Evolutionary conservation across 37 sponge, comb jelly and placozoan species (phyloP).

Genomic region (Axinella damicornis): DNA sequence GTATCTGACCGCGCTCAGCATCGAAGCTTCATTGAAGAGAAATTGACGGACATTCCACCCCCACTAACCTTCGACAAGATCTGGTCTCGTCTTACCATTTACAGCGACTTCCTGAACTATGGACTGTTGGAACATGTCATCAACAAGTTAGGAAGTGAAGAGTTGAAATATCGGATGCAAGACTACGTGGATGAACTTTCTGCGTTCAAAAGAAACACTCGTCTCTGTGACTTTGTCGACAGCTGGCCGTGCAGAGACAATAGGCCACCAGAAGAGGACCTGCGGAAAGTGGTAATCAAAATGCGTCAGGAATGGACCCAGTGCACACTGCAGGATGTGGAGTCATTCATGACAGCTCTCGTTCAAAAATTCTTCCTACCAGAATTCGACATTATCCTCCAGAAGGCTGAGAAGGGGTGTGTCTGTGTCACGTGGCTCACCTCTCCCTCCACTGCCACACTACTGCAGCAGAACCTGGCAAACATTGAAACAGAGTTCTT

Average conservation of each 20-base stretch:
- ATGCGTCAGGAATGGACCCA: background rate
- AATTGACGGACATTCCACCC: no score
- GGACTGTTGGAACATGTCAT: no score
- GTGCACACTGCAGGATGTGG: background rate
- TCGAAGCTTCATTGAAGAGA: no score
- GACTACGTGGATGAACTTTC: background rate
- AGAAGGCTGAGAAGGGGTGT: background rate
- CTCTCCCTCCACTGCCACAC: background rate
- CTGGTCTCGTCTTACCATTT: no score
- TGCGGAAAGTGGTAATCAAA: background rate
- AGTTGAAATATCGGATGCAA: background rate
- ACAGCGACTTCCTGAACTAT: no score
- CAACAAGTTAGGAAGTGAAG: background rate
- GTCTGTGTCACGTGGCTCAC: background rate
- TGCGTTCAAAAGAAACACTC: background rate
- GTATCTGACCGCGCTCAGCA: no score
- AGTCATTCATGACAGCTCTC: background rate
- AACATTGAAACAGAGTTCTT: background rate
- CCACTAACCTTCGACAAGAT: no score
- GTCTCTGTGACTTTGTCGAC: background rate
- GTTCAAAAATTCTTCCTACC: background rate
- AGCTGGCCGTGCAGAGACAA: background rate
- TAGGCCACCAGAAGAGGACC: background rate
- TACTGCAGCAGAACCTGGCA: background rate
- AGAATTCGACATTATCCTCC: background rate